A percentile compares a stretch with the other conserved stretches of the same genome.
These are phyloP conservation scores for Metopia argyrocephala DNA, from an alignment of 2,888 invertebrate genomes.

Conservation along the genomic window DNA sequence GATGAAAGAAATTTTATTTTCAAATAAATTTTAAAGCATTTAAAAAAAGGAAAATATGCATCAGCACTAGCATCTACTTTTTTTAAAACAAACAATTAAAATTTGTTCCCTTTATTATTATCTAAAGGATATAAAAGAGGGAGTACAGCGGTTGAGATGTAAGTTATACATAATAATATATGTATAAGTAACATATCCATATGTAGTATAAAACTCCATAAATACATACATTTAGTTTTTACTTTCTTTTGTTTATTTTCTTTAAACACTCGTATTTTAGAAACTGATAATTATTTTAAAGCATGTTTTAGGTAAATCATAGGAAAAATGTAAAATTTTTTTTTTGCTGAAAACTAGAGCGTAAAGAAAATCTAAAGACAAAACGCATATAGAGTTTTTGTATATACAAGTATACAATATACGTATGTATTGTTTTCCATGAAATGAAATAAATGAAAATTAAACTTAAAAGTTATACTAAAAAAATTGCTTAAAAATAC, in stretches of 20 bases:
- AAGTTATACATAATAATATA: constrained; percentile 1
- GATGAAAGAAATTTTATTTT: too few species aligned
- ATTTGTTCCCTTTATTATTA: neutral
- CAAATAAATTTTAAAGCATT: too few species aligned
- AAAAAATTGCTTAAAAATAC: constrained; percentile 1
- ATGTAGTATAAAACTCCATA: neutral
- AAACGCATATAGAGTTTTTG: constrained; percentile 40
- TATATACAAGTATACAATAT: neutral
- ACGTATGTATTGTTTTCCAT: neutral
- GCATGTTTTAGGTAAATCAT: constrained; percentile 41
- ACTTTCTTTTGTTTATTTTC: constrained; percentile 1
- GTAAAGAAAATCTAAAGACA: constrained; percentile 56
- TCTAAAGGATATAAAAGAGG: neutral
- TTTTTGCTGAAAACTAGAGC: constrained; percentile 53
- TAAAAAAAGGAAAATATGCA: constrained; percentile 2
- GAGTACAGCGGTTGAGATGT: neutral
- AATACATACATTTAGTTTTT: neutral
- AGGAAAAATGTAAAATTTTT: constrained; percentile 30
- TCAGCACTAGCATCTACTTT: neutral
- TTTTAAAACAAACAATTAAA: neutral
- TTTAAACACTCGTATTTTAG: neutral
- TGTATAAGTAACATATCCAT: neutral
- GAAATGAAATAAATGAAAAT: constrained; percentile 16
- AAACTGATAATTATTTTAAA: constrained; percentile 48
- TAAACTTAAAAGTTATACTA: neutral